These are phyloP conservation scores for Patagioenas fasciata DNA, from an alignment of 2,113 vertebrate genomes.

Conservation along the genomic window DNA sequence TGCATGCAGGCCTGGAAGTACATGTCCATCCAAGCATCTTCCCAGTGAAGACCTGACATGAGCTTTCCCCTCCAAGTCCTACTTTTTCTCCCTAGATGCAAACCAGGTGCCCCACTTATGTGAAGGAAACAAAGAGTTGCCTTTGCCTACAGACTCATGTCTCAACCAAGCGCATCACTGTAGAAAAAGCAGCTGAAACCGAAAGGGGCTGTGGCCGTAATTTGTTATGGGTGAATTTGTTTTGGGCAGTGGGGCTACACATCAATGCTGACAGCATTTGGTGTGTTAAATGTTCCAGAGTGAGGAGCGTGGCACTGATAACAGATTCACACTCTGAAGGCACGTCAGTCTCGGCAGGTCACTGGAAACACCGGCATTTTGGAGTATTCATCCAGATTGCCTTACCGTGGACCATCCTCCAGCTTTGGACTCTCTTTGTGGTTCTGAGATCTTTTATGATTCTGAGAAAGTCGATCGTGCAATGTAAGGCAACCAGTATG, in stretches of 20 bases:
- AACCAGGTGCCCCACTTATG: not conserved
- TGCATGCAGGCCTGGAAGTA: not conserved
- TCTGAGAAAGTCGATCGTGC: not conserved
- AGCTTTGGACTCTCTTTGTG: not conserved
- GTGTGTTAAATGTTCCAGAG: not conserved
- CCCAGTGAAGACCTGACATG: not conserved
- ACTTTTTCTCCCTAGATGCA: not conserved
- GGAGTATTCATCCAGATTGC: not conserved
- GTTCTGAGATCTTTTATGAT: not conserved
- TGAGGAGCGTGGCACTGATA: not conserved
- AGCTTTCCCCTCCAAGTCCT: not conserved
- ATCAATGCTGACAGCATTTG: not conserved
- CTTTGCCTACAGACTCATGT: not conserved
- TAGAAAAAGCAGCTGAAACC: not conserved
- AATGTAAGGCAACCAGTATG: not conserved
- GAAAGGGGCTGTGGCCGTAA: not conserved
- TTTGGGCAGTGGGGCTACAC: not conserved
- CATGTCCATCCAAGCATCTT: not conserved
- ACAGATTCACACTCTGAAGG: not conserved
- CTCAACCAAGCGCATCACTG: not conserved
- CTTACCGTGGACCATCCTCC: not conserved
- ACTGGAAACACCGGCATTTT: not conserved
- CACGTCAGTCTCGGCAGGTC: not conserved
- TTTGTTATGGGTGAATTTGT: not conserved
- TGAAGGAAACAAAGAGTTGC: not conserved